A percentile compares a stretch with the other conserved stretches of the same genome.
Evolutionary conservation across 2,888 invertebrate species (phyloP).

Genomic region (Drosophila mayaguana): DNA sequence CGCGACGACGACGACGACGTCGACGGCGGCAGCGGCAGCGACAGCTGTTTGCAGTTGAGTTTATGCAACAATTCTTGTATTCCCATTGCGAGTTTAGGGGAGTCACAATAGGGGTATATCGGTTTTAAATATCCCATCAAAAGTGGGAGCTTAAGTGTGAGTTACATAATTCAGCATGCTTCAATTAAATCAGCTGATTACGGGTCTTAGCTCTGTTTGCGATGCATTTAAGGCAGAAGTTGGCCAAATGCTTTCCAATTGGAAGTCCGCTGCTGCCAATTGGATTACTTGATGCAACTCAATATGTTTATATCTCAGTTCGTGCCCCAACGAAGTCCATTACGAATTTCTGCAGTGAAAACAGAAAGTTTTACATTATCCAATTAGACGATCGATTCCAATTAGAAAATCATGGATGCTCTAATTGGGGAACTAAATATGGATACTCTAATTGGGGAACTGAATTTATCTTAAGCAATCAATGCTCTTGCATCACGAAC

Average conservation of each 20-base stretch:
- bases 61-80: constrained; percentile 56
- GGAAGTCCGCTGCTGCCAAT: fast-evolving
- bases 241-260: not conserved
- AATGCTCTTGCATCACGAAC: not conserved
- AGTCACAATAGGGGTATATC: not conserved
- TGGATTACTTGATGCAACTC: not conserved
- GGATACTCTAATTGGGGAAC: too few relatives aligned
- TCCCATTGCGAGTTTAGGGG: not conserved
- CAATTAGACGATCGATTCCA: too few relatives aligned
- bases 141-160: not conserved
- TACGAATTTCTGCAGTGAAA: too few relatives aligned
- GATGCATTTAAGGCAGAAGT: not conserved
- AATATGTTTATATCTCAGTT: too few relatives aligned
- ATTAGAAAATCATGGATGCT: too few relatives aligned
- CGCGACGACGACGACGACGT: constrained; percentile 6
- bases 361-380: too few relatives aligned
- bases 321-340: too few relatives aligned
- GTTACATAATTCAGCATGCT: not conserved
- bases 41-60: constrained; percentile 44
- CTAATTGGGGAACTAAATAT: too few relatives aligned
- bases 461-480: not conserved
- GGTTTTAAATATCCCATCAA: not conserved
- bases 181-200: too few relatives aligned
- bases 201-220: too few relatives aligned
- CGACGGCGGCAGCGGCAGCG: not conserved